phyloP scores from a whole-genome alignment of 92 coral and sea anemone species.

The Galaxea fascicularis region DNA sequence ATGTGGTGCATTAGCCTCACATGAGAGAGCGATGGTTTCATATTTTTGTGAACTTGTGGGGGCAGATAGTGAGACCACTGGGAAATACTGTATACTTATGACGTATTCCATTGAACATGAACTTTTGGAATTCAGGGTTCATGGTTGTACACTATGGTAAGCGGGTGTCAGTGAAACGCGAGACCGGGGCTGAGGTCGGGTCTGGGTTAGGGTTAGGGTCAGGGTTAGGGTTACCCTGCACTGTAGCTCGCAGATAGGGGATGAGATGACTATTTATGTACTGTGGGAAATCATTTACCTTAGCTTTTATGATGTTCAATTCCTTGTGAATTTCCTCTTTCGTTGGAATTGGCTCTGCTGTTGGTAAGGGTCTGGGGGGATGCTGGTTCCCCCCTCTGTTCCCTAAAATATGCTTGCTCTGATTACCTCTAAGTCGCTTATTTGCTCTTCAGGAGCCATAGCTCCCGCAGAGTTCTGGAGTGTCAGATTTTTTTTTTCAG shows the following conservation, averaged over 20 bases:
- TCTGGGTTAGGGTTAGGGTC: no score
- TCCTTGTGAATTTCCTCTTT: neutral
- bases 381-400: conserved; percentile 23
- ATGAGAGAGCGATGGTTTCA: conserved; percentile 62
- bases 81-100: conserved; percentile 62
- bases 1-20: conserved; percentile 51
- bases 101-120: conserved; percentile 41
- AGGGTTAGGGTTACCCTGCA: no score
- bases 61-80: conserved; percentile 64
- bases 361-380: neutral
- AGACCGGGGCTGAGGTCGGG: no score
- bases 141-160: no score
- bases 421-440: conserved; percentile 22
- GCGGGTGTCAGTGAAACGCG: no score
- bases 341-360: neutral
- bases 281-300: neutral
- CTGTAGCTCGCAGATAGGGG: neutral
- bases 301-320: neutral
- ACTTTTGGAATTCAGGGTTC: no score
- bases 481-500: no score
- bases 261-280: no score
- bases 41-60: conserved; percentile 71
- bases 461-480: no score
- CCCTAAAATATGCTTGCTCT: conserved; percentile 32
- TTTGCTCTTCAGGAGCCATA: no score